Conservation (phyloP, 2,888 invertebrate genomes). For the Yponomeuta plumbellus region DNA sequence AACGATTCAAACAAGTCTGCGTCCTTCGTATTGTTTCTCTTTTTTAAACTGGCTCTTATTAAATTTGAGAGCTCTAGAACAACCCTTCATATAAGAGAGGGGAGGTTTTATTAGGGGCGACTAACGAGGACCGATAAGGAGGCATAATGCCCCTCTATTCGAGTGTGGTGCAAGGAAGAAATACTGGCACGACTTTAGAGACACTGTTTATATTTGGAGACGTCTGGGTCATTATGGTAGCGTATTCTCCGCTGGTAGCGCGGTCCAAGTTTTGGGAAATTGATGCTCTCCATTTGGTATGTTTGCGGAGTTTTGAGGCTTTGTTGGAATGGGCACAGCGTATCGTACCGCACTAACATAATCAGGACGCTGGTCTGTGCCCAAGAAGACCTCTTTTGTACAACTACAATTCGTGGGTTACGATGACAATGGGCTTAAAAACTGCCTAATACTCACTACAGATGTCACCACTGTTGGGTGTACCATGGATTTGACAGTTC, state of each 20-base stretch:
- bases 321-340: too few relatives aligned
- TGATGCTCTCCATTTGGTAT: not conserved
- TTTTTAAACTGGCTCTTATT: constrained; percentile 69
- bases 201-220: not conserved
- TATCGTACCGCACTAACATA: too few relatives aligned
- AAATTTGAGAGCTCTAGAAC: constrained; percentile 65
- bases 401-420: too few relatives aligned
- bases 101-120: constrained; percentile 72
- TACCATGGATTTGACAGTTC: too few relatives aligned
- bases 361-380: too few relatives aligned
- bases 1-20: constrained; percentile 16
- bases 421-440: too few relatives aligned
- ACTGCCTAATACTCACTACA: too few relatives aligned
- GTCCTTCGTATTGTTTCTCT: constrained; percentile 52
- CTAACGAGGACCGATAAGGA: constrained; percentile 72
- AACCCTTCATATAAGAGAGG: constrained; percentile 66
- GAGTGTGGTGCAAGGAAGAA: constrained; percentile 30
- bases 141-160: constrained; percentile 59
- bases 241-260: not conserved
- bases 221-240: not conserved
- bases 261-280: not conserved
- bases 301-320: not conserved
- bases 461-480: too few relatives aligned
- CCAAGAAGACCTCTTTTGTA: too few relatives aligned
- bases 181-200: constrained; percentile 3